These are phyloP conservation scores for Myotis planiceps DNA, from an alignment of 2,797 vertebrate genomes.

Conservation along the genomic window DNA sequence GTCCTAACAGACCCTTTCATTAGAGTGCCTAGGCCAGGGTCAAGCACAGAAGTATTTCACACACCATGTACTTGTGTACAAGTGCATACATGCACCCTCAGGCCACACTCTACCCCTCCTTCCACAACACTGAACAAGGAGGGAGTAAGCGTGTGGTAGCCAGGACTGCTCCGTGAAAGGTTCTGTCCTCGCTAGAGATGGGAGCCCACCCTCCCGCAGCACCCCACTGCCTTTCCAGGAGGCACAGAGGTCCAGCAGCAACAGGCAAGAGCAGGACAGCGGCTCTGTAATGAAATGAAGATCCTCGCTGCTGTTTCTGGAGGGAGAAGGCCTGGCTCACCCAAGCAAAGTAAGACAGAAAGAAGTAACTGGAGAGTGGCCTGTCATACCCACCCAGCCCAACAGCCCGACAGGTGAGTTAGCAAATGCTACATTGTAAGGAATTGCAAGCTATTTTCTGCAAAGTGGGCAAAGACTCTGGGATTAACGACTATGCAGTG, in stretches of 20 bases:
- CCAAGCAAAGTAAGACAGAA: slow-evolving; percentile 42
- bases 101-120: no score
- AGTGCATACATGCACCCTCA: fast-evolving
- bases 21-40: neutral
- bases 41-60: neutral
- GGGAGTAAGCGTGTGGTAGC: neutral
- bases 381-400: slow-evolving; percentile 52
- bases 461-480: slow-evolving; percentile 80
- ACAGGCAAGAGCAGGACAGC: neutral
- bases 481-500: slow-evolving; percentile 71
- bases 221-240: neutral
- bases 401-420: slow-evolving; percentile 67
- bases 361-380: slow-evolving; percentile 43
- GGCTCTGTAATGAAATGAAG: slow-evolving; percentile 8
- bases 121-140: neutral
- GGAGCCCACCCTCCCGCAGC: neutral
- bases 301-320: neutral
- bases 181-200: neutral
- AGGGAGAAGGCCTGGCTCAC: slow-evolving; percentile 1
- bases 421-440: slow-evolving; percentile 70
- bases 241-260: fast-evolving
- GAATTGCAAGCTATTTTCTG: slow-evolving; percentile 80
- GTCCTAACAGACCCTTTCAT: neutral
- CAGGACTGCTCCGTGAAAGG: neutral
- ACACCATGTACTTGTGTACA: neutral